Base-by-base conservation (phyloP, 2,113 vertebrate genomes). In the Tachysurus vachellii region DNA sequence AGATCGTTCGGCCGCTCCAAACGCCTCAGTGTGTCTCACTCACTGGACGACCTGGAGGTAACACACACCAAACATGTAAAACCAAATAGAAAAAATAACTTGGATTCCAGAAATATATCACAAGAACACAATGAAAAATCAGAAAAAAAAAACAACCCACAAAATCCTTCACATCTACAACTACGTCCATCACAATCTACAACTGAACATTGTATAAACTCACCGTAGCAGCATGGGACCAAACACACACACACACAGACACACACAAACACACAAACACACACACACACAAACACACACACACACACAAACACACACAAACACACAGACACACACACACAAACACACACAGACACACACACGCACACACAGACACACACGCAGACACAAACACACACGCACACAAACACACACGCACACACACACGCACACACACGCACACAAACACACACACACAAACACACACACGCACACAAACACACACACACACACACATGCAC, bases 1-100 rank as follows among this genome's bases (percentile, higher is more conserved):
- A 95, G 98, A 87, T 97, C 97, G 0, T 97, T 96, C 31, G 96
- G 97, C 88, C 96, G 97, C 86, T 96, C 97, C 11, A 97, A 96
- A 91, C 94, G 97, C 50, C 96, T 96, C 59, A 98, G 98, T 81
- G 91, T 98, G 92, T 97, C 98, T 0, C 97, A 97, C 57, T 99
- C 98, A 7, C 95, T 99, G 86, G 98, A 99, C 59, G 96, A 99
- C 90, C 95, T 99, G 3, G 97, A 98, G 97, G 98, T 99, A 95
- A 93, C 57, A 83, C 82, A 50, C 42, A 36, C 19, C 57, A 80
- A 10, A 21, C 16, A 4, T 13, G 54, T 21, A 5, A 50, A 79
- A 56, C 47, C 11, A 77, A 14, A n/a, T 14, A 54, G 5, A 36
- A 70, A 31, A 70, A 73, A 76, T 1, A 50, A 36, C 36, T 36